A percentile compares a stretch with the other conserved stretches of the same genome.
Conservation (phyloP, 2,113 vertebrate species). For the Anoura caudifer region DNA sequence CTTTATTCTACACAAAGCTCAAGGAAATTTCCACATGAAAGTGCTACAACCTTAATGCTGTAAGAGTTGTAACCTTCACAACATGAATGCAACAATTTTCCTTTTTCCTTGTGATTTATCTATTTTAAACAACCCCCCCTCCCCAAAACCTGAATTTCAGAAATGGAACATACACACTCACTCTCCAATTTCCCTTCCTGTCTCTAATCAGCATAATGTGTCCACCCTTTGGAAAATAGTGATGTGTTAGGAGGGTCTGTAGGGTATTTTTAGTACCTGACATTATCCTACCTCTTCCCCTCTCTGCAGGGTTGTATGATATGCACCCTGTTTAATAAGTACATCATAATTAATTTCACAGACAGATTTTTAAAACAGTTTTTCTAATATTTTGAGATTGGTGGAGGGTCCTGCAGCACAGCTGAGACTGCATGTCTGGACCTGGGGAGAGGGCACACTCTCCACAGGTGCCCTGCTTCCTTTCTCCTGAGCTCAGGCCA, state of each 20-base stretch:
- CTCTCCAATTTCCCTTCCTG: neutral
- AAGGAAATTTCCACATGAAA: neutral
- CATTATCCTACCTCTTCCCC: neutral
- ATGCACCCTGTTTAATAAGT: neutral
- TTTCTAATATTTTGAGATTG: neutral
- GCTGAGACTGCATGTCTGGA: neutral
- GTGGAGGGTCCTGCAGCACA: fast-evolving
- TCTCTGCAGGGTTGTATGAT: neutral
- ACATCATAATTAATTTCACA: neutral
- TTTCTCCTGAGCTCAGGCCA: neutral
- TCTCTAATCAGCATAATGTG: neutral
- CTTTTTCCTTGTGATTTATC: neutral
- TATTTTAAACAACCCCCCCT: neutral
- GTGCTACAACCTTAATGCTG: neutral
- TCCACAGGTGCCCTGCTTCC: fast-evolving
- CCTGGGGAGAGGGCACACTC: neutral
- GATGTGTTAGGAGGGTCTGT: neutral
- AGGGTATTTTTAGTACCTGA: neutral
- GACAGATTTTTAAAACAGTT: neutral
- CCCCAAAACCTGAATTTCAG: neutral
- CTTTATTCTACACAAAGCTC: neutral
- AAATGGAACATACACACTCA: neutral
- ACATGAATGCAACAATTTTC: neutral
- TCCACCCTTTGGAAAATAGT: neutral
- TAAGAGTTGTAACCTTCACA: neutral